Base-by-base conservation (phyloP, 2,797 vertebrate genomes). In the Atherinosoma microstoma region DNA sequence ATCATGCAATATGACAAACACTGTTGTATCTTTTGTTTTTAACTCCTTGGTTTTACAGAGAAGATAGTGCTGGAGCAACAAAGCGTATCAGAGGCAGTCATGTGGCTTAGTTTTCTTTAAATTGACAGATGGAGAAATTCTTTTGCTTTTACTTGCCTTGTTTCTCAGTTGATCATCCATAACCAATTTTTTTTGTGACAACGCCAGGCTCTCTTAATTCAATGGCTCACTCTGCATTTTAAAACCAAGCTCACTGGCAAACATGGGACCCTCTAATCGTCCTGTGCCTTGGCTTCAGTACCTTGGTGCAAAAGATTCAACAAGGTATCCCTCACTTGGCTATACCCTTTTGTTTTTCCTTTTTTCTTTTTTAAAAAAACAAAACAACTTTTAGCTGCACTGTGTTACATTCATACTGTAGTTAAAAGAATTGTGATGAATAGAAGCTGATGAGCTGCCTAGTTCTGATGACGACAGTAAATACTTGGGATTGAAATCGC, bases 101-200 rank as follows among this genome's bases (percentile, higher is more conserved):
- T 42, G 51, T 67, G 71, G 54, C 7, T 51, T 36, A 12, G 40
- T 4, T 38, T 51, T 64, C 16, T 24, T 51, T 66, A 79, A 47
- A 77, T 67, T 81, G 80, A 75, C 47, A 77, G 72, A 66, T 61
- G 70, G 70, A 76, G 60, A 65, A 2, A 72, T 79, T 78, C 71
- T 76, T 80, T 47, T 75, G 40, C 64, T 70, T 45, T 86, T 70
- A 57, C 22, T 4, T 73, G 66, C 69, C 70, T 66, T 54, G 68
- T 79, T 66, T 83, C 73, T 66, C 61, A 64, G 66, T 75, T 78
- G 85, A 79, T 88, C 91, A 83, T 81, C 63, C 60, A 70, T 56
- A 57, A 71, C 64, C 65, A 35, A 6, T 29, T 67, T 61, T 67
- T 71, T 76, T 63, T 69, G 40, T 67, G 67, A 62, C 54, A 77